Evolutionary conservation across 2,113 vertebrate species (phyloP).

Genomic region (Anarhynchus alexandrinus): DNA sequence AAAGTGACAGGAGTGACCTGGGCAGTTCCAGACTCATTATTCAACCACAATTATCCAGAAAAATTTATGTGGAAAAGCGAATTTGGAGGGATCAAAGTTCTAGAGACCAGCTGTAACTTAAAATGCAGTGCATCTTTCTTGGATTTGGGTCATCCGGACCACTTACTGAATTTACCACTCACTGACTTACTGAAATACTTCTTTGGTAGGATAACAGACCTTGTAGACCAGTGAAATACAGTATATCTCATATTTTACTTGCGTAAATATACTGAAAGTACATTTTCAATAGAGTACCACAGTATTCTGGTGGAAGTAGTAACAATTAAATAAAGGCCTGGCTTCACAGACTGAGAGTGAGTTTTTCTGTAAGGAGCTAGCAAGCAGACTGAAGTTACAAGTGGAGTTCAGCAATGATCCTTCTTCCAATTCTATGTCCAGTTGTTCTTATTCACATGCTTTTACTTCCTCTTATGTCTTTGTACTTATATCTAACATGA

Average conservation of each 20-base stretch:
- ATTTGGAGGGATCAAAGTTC: background rate
- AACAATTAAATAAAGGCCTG: background rate
- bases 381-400: background rate
- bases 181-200: background rate
- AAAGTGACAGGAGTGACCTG: background rate
- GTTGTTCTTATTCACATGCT: background rate
- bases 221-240: background rate
- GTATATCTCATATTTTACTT: background rate
- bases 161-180: background rate
- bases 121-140: background rate
- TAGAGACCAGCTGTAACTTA: background rate
- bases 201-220: background rate
- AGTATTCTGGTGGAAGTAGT: background rate
- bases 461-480: background rate
- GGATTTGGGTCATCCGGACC: background rate
- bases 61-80: background rate
- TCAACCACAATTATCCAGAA: background rate
- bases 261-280: background rate
- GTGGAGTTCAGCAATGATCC: background rate
- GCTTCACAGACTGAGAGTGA: background rate
- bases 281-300: background rate
- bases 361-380: background rate
- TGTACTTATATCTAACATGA: background rate
- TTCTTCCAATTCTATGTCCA: background rate
- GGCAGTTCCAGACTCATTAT: background rate